These are phyloP conservation scores for Cylindroiulus punctatus DNA, from an alignment of 2,888 invertebrate species.

Conservation along the genomic window DNA sequence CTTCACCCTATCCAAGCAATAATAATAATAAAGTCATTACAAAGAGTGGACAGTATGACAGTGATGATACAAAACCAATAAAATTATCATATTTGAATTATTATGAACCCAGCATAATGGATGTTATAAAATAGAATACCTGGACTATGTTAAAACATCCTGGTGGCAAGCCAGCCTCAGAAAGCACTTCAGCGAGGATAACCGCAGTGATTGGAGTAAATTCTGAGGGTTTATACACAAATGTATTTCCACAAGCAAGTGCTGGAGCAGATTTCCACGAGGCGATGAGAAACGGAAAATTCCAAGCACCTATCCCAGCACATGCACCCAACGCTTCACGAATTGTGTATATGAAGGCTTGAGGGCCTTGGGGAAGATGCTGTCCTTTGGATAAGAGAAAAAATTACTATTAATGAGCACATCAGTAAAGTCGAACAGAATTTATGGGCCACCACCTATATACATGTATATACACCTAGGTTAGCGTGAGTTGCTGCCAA, in stretches of 20 bases:
- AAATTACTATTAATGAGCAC: not conserved
- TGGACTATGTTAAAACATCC: slow-evolving; percentile 71
- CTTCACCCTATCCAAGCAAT: slow-evolving; percentile 65
- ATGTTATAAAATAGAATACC: slow-evolving; percentile 62
- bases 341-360: slow-evolving; percentile 69
- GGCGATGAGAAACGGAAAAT: slow-evolving; percentile 70
- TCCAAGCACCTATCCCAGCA: slow-evolving; percentile 72
- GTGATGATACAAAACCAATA: slow-evolving; percentile 5
- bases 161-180: slow-evolving; percentile 69
- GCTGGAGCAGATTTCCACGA: slow-evolving; percentile 63
- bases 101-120: not conserved
- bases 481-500: slow-evolving; percentile 62
- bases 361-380: slow-evolving; percentile 66
- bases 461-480: slow-evolving; percentile 44
- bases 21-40: slow-evolving; percentile 7
- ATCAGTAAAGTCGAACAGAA: too few species aligned
- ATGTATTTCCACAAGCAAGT: slow-evolving; percentile 68
- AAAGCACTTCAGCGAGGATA: slow-evolving; percentile 69
- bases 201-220: slow-evolving; percentile 70
- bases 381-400: slow-evolving; percentile 64
- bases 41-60: not conserved
- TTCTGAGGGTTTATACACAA: slow-evolving; percentile 71
- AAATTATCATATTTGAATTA: not conserved
- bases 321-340: slow-evolving; percentile 71
- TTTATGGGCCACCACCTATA: too few species aligned